These are phyloP conservation scores for Euphydryas editha DNA, from an alignment of 2,888 invertebrate species.

Conservation along the genomic window DNA sequence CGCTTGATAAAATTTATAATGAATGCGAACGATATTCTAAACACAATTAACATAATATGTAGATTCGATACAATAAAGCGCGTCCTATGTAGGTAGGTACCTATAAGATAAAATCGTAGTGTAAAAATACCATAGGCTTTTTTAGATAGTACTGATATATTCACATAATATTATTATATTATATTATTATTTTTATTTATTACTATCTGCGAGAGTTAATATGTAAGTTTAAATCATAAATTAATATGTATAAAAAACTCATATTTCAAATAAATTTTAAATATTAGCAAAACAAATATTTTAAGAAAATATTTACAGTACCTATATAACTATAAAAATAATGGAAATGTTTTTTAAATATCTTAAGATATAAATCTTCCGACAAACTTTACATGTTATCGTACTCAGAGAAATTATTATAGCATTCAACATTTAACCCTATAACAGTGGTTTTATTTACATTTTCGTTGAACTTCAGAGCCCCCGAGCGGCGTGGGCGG, in stretches of 20 bases:
- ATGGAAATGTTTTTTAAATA: too few relatives aligned
- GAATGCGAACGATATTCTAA: neutral
- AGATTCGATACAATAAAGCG: slow-evolving; percentile 15
- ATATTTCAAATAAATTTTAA: too few relatives aligned
- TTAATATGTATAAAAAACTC: too few relatives aligned
- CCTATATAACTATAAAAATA: too few relatives aligned
- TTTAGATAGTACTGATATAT: neutral
- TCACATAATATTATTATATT: too few relatives aligned
- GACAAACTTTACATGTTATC: neutral
- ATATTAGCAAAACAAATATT: neutral
- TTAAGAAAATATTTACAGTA: too few relatives aligned
- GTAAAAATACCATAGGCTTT: slow-evolving; percentile 15
- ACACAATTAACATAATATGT: slow-evolving; percentile 12
- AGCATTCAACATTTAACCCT: slow-evolving; percentile 9
- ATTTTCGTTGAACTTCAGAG: slow-evolving; percentile 51
- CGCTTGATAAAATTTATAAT: neutral
- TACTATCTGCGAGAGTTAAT: neutral
- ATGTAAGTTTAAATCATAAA: too few relatives aligned
- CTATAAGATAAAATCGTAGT: slow-evolving; percentile 21
- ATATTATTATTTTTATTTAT: too few relatives aligned
- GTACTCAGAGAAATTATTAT: neutral
- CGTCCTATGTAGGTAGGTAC: slow-evolving; percentile 11
- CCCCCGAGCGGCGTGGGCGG: slow-evolving; percentile 66
- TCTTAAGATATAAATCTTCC: neutral
- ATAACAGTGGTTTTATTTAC: slow-evolving; percentile 25